Conservation (phyloP, 2,113 vertebrate species). For the Trichechus manatus region DNA sequence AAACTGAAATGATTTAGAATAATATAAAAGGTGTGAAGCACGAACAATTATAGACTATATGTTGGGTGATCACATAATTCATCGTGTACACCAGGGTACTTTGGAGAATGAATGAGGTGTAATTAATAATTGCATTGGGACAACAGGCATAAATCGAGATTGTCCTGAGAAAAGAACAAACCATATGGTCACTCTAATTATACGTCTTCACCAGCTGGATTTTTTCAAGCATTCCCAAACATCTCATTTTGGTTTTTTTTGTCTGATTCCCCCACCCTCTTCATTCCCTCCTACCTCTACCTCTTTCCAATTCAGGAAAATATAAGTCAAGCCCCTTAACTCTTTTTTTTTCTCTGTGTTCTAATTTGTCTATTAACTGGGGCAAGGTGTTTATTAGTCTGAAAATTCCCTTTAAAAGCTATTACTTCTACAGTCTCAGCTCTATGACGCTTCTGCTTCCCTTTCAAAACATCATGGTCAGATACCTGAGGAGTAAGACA, state of each 20-base stretch:
- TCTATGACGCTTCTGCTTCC: slow-evolving; percentile 29
- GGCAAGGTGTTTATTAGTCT: slow-evolving; percentile 17
- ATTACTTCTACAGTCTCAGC: background rate
- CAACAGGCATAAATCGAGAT: background rate
- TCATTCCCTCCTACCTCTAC: background rate
- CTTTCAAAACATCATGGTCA: slow-evolving; percentile 16
- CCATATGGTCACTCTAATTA: background rate
- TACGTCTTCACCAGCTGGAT: background rate
- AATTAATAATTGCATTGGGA: background rate
- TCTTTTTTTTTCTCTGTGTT: background rate
- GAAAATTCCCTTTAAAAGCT: slow-evolving; percentile 58
- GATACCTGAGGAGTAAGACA: background rate
- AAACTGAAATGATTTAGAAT: slow-evolving; percentile 39
- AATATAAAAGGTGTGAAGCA: background rate
- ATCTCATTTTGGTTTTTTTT: background rate
- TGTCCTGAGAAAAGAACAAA: background rate
- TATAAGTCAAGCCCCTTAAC: background rate
- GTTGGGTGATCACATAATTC: background rate
- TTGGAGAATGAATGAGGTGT: background rate
- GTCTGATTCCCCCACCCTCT: background rate
- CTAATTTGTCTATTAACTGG: slow-evolving; percentile 17
- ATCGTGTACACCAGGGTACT: background rate
- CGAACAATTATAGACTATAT: background rate
- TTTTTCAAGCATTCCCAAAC: slow-evolving; percentile 47
- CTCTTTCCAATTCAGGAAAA: slow-evolving; percentile 24